These are phyloP conservation scores for Furcula furcula DNA, from an alignment of 2,888 invertebrate genomes.

Conservation along the genomic window DNA sequence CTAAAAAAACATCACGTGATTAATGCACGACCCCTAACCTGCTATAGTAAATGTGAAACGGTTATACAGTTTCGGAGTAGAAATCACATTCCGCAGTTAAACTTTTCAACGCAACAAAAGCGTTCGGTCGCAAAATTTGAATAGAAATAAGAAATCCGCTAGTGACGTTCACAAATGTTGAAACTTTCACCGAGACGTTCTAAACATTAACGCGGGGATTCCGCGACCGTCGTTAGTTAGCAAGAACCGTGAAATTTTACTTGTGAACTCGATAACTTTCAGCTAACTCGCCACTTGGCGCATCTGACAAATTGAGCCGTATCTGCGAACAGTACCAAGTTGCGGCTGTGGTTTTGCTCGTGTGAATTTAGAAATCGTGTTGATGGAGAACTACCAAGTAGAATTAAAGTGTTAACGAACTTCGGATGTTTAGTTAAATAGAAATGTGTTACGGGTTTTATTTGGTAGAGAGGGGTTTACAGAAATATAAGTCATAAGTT, in stretches of 20 bases:
- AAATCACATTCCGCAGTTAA: too few species aligned
- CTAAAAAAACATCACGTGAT: too few species aligned
- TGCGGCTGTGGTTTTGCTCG: conserved; percentile 1
- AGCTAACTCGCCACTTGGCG: conserved; percentile 26
- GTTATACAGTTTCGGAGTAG: too few species aligned
- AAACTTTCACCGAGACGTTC: conserved; percentile 26
- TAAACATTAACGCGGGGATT: conserved; percentile 24
- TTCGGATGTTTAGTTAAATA: too few species aligned
- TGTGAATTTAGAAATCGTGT: neutral
- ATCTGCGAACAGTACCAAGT: conserved; percentile 23
- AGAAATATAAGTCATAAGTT: too few species aligned
- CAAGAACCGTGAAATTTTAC: conserved; percentile 38
- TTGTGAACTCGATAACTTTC: conserved; percentile 26
- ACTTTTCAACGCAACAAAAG: too few species aligned
- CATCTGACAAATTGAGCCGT: conserved; percentile 47
- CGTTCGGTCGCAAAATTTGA: neutral
- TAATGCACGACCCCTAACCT: too few species aligned
- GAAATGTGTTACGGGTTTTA: too few species aligned
- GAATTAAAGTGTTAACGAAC: too few species aligned
- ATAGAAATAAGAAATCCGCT: conserved; percentile 5
- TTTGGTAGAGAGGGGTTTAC: too few species aligned
- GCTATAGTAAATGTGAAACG: too few species aligned
- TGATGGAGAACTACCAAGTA: too few species aligned
- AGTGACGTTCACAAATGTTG: conserved; percentile 18
- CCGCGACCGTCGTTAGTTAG: conserved; percentile 22